Evolutionary conservation across 2,797 vertebrate genomes (phyloP), one percentile per base, ranked within the genome.

Genomic region (Rhinogobio ventralis): DNA sequence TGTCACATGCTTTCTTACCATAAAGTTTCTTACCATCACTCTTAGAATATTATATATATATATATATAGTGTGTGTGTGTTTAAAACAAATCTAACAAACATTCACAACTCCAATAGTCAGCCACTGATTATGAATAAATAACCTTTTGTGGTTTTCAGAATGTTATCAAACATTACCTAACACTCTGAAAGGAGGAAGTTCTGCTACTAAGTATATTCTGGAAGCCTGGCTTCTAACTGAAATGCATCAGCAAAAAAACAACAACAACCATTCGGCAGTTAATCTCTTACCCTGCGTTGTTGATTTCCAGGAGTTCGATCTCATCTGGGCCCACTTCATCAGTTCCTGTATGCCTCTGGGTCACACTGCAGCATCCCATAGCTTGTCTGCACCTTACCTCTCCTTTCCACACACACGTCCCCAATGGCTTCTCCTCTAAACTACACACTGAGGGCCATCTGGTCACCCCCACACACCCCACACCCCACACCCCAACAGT

Each of bases 361-460:
- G 95, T 95, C 91, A 96, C 91, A 42, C 96, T 95, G 90, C 96
- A 97, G 91, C 96, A 97, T 90, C 96, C 96, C 96, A 96, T 96
- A 88, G 86, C 81, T 83, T 49, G 82, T 91, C 88, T 89, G 89
- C 89, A 79, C 46, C 79, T 85, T 60, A 75, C 67, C 60, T 60
- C 69, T 84, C 39, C 53, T 60, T 30, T 84, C 67, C 73, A 74
- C 23, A 81, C 25, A 73, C 51, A 46, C 25, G 25, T 49, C 15
- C 67, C 83, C 72, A 78, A 85, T 86, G 81, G 82, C 79, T 81
- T 89, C 87, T 90, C 76, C 81, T 92, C 90, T 85, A 36, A 76
- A 71, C 86, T 89, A 85, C 85, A 89, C 84, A 88, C 91, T 89
- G 91, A 90, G 89, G 88, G 92, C 94, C 95, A 95, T 94, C 93